Percentiles rank a stretch among this genome's conserved stretches.
Conservation (phyloP, 2,113 vertebrate genomes). For the Murina feae region DNA sequence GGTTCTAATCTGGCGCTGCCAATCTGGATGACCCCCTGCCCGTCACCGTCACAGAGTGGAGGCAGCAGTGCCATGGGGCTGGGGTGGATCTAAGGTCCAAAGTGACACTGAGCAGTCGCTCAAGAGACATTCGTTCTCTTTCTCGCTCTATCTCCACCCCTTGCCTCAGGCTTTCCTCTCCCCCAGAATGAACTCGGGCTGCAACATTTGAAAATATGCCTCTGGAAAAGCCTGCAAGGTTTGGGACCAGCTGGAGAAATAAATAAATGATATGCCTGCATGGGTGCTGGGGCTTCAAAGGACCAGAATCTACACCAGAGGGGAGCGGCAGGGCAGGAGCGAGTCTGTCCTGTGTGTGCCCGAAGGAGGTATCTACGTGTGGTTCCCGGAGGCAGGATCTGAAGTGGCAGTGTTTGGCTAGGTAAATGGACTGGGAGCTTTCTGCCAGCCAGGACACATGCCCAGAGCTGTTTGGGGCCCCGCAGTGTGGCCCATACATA, state of each 20-base stretch:
- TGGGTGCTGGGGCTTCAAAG: neutral
- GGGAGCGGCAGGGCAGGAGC: neutral
- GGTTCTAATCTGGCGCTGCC: accelerated
- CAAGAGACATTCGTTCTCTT: neutral
- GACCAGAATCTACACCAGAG: neutral
- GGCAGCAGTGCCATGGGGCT: neutral
- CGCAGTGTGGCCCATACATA: neutral
- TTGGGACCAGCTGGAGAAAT: slow-evolving; percentile 2
- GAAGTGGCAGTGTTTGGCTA: neutral
- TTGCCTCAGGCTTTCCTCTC: slow-evolving; percentile 1
- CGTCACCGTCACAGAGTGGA: neutral
- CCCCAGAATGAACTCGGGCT: slow-evolving; percentile 38
- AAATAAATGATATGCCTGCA: neutral
- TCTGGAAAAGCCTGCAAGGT: neutral
- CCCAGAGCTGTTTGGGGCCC: accelerated
- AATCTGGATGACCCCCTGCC: neutral
- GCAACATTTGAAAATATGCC: neutral
- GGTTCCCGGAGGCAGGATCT: neutral
- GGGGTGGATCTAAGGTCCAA: neutral
- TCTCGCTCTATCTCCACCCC: neutral
- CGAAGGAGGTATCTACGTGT: accelerated
- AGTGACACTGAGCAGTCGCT: neutral
- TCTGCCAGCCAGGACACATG: neutral
- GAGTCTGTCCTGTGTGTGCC: too few species aligned
- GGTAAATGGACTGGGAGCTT: neutral